Base-by-base conservation (phyloP, 2,797 vertebrate species). In the Macropodus opercularis region DNA sequence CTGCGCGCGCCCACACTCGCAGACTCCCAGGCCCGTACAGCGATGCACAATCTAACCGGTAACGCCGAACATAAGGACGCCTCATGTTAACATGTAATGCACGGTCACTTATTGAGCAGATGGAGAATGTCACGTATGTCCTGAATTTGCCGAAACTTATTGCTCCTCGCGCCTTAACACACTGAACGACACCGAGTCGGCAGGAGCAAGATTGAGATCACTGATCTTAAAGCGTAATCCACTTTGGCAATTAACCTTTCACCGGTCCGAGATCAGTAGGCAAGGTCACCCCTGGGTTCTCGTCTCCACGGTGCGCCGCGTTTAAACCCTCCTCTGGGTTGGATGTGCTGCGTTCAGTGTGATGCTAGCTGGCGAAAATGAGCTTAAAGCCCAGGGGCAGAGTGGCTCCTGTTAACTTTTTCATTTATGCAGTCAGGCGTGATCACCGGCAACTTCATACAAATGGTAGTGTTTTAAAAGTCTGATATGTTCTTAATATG, bases 171-270 rank as follows among this genome's bases (percentile, higher is more conserved):
- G 52, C 23, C 35, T 63, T 64, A 72, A 72, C 75, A 80, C 70
- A 81, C 52, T 80, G 81, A 83, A 80, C 80, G 63, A 9, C 61
- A 71, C 69, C 46, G 59, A 81, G 61, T 66, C 75, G 83, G 48
- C 75, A 62, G 64, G 44, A 74, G 64, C 53, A 15, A 81, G 89
- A 87, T 90, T 89, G 85, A 81, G 86, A 89, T 89, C 84, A 77
- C 82, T 85, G 84, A 87, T 90, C 77, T 88, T 83, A 87, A 85
- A 62, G 73, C 70, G 54, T 93, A 93, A 93, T 92, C 92, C 88
- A 91, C 85, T 92, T 90, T 89, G 85, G 81, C 87, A 92, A 90
- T 93, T 90, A 92, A 90, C 90, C 89, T 92, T 90, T 91, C 84
- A 88, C 81, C 84, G 79, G 86, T 86, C 80, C 83, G 83, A 88